Base-by-base conservation (phyloP, 2,113 vertebrate species). In the Mohoua ochrocephala region DNA sequence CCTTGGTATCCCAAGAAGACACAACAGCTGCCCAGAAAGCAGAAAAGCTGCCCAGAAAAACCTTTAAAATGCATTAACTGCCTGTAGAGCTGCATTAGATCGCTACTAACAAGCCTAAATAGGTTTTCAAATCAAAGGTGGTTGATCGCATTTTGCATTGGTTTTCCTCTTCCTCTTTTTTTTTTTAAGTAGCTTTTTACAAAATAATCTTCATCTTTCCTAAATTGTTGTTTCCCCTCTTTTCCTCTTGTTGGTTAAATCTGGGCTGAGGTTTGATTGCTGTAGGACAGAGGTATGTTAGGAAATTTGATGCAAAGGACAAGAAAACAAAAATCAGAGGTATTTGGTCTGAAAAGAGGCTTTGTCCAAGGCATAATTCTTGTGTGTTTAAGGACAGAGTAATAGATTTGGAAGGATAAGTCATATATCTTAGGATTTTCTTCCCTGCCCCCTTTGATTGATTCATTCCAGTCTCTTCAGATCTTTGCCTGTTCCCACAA, bases 401-500 rank as follows among this genome's bases (percentile, higher is more conserved):
- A 97, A 97, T 96, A 97, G 97, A 97, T 97, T 97, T 94, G 96
- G 97, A 97, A 96, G 96, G 95, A 96, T 97, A 97, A 97, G 97
- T 97, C 97, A 97, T 97, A 97, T 97, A 97, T 97, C 96, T 97
- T 97, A 84, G 95, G 97, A 96, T 97, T 97, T 96, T 97, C 82
- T 94, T 92, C 87, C 90, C 68, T 57, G 80, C 84, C 83, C 59
- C 96, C 96, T 97, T 97, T 97, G 97, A 97, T 97, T 97, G 97
- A 97, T 97, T 97, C 96, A 97, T 97, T 97, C 97, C 97, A 98
- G 91, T 89, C 96, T 97, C 95, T 97, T 96, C 97, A 96, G 96
- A 95, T 96, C 96, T 95, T 93, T 92, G 94, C 94, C 96, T 97
- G 95, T 96, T 97, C 97, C 95, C 97, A 97, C 96, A 97, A 97